Conservation (phyloP, 2,797 vertebrate genomes). For the Sciurus vulgaris region DNA sequence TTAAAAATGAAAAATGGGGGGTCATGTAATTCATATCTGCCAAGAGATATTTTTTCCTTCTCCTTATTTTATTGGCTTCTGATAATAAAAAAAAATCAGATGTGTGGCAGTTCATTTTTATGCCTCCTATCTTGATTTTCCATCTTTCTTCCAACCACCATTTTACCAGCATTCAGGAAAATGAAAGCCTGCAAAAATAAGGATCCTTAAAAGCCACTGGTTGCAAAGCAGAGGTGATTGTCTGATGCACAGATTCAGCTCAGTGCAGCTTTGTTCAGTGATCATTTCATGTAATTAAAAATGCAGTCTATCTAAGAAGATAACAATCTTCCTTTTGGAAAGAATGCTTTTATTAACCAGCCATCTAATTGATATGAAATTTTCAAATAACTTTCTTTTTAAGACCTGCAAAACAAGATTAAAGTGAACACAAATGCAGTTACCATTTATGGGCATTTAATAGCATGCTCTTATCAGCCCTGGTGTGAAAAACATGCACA, state of each 20-base stretch:
- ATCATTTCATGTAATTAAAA: slow-evolving; percentile 70
- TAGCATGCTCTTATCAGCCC: background rate
- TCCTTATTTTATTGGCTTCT: slow-evolving; percentile 61
- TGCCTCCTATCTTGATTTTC: slow-evolving; percentile 66
- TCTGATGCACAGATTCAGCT: slow-evolving; percentile 49
- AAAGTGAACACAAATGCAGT: slow-evolving; percentile 31
- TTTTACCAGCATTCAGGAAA: slow-evolving; percentile 47
- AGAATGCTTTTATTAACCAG: slow-evolving; percentile 69
- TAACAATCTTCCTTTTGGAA: slow-evolving; percentile 31
- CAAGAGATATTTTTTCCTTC: slow-evolving; percentile 47
- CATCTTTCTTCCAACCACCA: slow-evolving; percentile 39
- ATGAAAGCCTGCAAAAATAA: slow-evolving; percentile 62
- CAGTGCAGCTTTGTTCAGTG: slow-evolving; percentile 2
- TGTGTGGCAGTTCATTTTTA: slow-evolving; percentile 49
- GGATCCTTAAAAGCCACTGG: slow-evolving; percentile 28
- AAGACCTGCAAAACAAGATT: slow-evolving; percentile 57
- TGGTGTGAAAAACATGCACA: slow-evolving; percentile 11
- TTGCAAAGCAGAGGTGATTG: slow-evolving; percentile 40
- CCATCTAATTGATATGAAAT: slow-evolving; percentile 56
- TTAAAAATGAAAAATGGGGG: slow-evolving; percentile 42
- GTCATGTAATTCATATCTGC: slow-evolving; percentile 63
- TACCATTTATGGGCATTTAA: slow-evolving; percentile 50
- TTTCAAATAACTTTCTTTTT: slow-evolving; percentile 71
- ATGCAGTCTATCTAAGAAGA: slow-evolving; percentile 32
- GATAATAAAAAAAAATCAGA: slow-evolving; percentile 66